These are phyloP conservation scores for Eupithecia vulgata DNA, from an alignment of 2,888 invertebrate genomes.

Conservation along the genomic window DNA sequence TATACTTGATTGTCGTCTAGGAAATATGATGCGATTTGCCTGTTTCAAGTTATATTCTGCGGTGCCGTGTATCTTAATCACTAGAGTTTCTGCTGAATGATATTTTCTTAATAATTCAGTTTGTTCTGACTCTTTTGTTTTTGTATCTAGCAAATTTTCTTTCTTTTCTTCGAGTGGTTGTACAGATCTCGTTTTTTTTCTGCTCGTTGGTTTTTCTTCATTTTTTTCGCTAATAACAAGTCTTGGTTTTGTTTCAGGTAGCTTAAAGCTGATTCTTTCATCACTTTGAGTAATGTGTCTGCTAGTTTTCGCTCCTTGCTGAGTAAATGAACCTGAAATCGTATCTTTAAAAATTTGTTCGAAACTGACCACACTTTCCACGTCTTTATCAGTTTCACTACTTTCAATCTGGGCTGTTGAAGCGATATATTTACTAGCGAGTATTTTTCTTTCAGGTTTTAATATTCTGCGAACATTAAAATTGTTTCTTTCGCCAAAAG, in stretches of 20 bases:
- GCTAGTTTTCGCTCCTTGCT: neutral
- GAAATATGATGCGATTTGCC: slow-evolving; percentile 61
- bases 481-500: neutral
- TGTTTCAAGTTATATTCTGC: slow-evolving; percentile 42
- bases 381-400: neutral
- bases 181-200: neutral
- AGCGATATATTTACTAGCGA: neutral
- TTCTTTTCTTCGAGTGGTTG: neutral
- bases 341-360: neutral
- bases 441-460: neutral
- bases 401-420: neutral
- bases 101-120: slow-evolving; percentile 31
- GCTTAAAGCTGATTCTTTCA: neutral
- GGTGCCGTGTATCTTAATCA: slow-evolving; percentile 18
- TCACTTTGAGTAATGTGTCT: neutral
- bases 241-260: neutral
- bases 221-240: neutral
- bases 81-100: slow-evolving; percentile 45
- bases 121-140: neutral
- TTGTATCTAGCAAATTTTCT: neutral
- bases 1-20: slow-evolving; percentile 40
- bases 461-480: neutral
- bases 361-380: neutral
- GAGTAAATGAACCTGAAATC: neutral
- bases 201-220: neutral